A percentile compares a stretch with the other conserved stretches of the same genome.
phyloP scores from a whole-genome alignment of 2,888 invertebrate species.

The Theodoxus fluviatilis region DNA sequence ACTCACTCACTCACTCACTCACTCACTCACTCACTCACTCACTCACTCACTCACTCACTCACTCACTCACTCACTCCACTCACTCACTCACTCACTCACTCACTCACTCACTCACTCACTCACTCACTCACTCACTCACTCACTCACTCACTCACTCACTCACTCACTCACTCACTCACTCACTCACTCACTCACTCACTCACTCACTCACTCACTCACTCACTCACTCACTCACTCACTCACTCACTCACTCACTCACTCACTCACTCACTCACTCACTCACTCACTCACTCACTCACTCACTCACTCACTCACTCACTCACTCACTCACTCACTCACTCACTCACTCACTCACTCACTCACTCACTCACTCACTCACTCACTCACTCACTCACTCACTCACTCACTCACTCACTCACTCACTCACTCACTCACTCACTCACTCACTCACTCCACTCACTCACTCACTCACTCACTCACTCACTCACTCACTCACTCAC shows the following conservation, averaged over 20 bases:
- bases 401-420: too few relatives aligned
- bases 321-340: neutral
- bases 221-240: neutral
- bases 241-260: neutral
- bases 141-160: neutral
- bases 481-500: neutral
- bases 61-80: neutral
- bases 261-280: constrained; percentile 1
- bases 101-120: neutral
- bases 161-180: neutral
- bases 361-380: neutral
- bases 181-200: neutral
- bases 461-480: neutral
- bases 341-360: neutral
- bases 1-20: neutral
- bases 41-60: constrained; percentile 10
- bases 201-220: neutral
- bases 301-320: neutral
- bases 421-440: neutral
- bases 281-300: neutral
- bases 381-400: neutral
- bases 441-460: neutral
- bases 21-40: neutral
- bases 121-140: neutral
- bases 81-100: neutral